phyloP scores from a whole-genome alignment of 2,113 vertebrate genomes.

The Noturus placidus region DNA sequence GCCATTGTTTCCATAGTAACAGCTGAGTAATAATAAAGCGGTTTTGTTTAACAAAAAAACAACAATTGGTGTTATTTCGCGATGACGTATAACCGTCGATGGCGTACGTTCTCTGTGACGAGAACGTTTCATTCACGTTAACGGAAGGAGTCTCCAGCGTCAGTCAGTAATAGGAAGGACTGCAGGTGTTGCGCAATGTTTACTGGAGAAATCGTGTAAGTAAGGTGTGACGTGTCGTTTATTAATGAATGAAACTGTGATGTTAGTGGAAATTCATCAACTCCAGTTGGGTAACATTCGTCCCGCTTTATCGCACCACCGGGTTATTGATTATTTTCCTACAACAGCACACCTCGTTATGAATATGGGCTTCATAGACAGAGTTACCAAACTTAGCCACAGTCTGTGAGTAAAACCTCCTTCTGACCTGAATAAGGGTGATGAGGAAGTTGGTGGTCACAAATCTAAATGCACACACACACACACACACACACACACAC shows the following conservation, averaged over 20 bases:
- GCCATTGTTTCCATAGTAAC: not conserved
- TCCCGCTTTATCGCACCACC: not conserved
- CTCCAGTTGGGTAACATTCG: not conserved
- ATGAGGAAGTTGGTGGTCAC: constrained; percentile 1
- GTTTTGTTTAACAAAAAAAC: not conserved
- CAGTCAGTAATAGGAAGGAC: not conserved
- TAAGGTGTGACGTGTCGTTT: not conserved
- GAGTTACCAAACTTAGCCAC: not conserved
- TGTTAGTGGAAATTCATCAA: not conserved
- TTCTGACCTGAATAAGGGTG: not conserved
- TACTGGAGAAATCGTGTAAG: not conserved
- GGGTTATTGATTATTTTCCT: not conserved
- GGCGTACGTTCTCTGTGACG: not conserved
- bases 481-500: not conserved
- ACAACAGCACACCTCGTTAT: not conserved
- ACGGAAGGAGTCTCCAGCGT: not conserved
- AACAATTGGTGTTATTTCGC: not conserved
- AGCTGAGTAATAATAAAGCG: not conserved
- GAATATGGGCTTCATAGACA: not conserved
- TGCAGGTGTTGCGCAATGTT: not conserved
- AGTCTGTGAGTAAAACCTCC: not conserved
- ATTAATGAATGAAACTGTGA: not conserved
- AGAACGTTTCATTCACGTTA: not conserved
- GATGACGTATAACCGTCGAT: not conserved
- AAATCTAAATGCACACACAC: not conserved